Conservation (phyloP, 2,797 vertebrate species). For the Mastacembelus armatus region DNA sequence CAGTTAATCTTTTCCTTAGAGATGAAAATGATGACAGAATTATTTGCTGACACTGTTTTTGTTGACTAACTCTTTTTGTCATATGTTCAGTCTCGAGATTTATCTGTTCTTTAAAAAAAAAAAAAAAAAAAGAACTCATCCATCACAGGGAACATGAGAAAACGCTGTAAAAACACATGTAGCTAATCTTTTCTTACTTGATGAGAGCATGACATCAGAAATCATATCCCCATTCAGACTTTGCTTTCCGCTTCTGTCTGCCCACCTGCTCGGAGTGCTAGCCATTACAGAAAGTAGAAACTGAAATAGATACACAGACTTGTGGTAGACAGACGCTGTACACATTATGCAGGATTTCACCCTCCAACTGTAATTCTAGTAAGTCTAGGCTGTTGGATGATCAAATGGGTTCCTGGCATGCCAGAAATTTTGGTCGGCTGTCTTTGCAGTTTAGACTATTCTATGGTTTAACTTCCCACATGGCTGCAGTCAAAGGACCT, state of each 20-base stretch:
- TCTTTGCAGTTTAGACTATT: no score
- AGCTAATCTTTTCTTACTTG: neutral
- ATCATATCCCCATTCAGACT: neutral
- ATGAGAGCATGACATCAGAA: neutral
- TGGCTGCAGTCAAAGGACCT: neutral
- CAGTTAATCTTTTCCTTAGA: neutral
- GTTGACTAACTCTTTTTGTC: neutral
- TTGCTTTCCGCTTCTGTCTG: neutral
- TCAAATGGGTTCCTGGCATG: no score
- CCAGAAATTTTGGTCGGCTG: no score
- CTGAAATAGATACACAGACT: no score
- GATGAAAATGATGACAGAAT: neutral
- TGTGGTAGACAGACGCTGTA: no score
- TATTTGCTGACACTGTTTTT: constrained; percentile 9
- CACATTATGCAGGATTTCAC: no score
- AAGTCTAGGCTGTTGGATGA: no score
- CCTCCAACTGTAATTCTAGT: no score
- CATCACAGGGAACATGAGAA: neutral
- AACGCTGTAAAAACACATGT: neutral
- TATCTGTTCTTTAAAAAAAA: no score
- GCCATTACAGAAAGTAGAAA: neutral
- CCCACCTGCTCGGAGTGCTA: neutral
- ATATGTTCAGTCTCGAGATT: neutral
- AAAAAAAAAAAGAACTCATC: no score
- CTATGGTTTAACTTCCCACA: neutral